Evolutionary conservation across 2,797 vertebrate genomes (phyloP), one percentile per base, ranked within the genome.

Genomic region (Sitta carolinensis): DNA sequence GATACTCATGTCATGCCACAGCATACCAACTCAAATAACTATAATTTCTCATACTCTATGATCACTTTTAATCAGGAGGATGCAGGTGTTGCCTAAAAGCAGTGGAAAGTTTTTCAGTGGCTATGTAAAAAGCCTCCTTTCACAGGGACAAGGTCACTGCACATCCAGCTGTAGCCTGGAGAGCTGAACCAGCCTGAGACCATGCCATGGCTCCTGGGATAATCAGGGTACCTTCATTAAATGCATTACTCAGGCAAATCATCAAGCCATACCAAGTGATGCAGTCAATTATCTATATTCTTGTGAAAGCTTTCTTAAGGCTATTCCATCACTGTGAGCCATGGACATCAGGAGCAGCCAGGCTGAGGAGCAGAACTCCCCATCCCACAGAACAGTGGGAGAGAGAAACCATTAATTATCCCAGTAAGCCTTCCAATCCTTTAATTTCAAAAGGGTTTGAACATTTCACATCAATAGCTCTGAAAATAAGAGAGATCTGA

Each of bases 181-280:
- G 81, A 90, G 42, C 52, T 89, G 84, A 80, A 77, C 45, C 63
- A 76, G 59, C 32, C 88, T 89, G 86, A 64, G 91, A 74, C 58
- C 91, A 84, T 94, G 93, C 64, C 91, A 84, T 22, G 66, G 87
- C 27, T 85, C 2, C 4, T 91, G 47, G 8, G 67, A 94, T 85
- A 64, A 93, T 89, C 90, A 90, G 84, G 47, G 81, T 50, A 32
- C 88, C 88, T 89, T 95, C 92, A 87, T 95, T 95, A 96, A 95
- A 64, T 87, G 81, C 81, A 93, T 95, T 92, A 92, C 75, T 67
- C 86, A 90, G 50, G 84, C 90, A 90, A 74, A 84, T 84, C 80
- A 94, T 86, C 92, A 90, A 85, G 82, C 81, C 64, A 25, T 1
- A 48, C 40, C 16, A 13, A 79, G 40, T 67, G 81, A 67, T 61